phyloP scores from a whole-genome alignment of 2,888 invertebrate species.

The Pyralis farinalis region DNA sequence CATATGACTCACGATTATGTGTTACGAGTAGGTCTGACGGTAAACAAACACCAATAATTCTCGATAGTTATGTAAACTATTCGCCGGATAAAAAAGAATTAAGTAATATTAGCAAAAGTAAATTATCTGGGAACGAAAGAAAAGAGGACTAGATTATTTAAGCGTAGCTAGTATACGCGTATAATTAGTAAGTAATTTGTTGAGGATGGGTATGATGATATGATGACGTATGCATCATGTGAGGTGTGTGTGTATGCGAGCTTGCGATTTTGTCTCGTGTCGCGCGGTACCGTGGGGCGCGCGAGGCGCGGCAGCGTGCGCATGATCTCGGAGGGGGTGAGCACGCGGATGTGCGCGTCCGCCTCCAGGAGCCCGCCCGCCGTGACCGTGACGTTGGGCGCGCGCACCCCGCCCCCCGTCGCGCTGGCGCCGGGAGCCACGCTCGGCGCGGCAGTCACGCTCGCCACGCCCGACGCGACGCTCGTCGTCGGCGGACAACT shows the following conservation, averaged over 20 bases:
- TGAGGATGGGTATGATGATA: no score
- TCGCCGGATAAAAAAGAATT: no score
- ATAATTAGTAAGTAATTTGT: no score
- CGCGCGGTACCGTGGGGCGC: constrained; percentile 54
- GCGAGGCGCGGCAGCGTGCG: constrained; percentile 93
- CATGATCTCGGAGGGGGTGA: constrained; percentile 95
- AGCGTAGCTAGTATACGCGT: no score
- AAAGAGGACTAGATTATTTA: no score
- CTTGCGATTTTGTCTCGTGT: constrained; percentile 27
- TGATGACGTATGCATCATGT: background rate
- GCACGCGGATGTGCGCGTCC: constrained; percentile 93
- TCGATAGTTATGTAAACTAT: no score
- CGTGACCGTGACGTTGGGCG: constrained; percentile 86
- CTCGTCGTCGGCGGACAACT: constrained; percentile 23
- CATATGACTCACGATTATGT: no score
- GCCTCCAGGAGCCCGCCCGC: constrained; percentile 81
- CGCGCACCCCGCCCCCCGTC: constrained; percentile 71
- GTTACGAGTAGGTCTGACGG: no score
- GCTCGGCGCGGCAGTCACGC: constrained; percentile 17
- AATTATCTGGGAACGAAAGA: no score
- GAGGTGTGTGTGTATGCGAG: constrained; percentile 12
- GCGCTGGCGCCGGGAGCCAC: constrained; percentile 27
- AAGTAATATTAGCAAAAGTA: no score
- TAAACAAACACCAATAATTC: no score
- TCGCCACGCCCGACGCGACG: constrained; percentile 25